Base-by-base conservation (phyloP, 2,113 vertebrate species). In the Strix uralensis region DNA sequence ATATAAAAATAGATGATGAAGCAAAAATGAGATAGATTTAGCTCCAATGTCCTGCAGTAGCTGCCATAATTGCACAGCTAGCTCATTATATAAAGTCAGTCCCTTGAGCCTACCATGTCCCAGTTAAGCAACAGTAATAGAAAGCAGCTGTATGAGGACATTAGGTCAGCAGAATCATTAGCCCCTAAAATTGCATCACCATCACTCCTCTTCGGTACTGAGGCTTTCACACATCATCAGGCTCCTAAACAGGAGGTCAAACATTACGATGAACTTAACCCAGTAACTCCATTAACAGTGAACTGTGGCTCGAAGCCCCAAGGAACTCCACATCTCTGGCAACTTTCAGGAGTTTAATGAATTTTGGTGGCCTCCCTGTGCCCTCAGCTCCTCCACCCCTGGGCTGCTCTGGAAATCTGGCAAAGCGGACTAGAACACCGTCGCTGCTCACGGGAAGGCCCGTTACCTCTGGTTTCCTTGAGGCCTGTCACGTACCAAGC, bases 91-190 rank as follows among this genome's bases (percentile, higher is more conserved):
- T 57, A 25, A 3, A 58, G 81, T 2, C 72, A 66, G 90, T 86
- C 92, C 81, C 90, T 22, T 11, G 61, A 51, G 91, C 91, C 93
- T 36, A 11, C 69, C 63, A 3, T 32, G 42, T 61, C 90, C 96
- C 82, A 27, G 82, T 65, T 96, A 91, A 97, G 82, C 9, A 27
- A 70, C 96, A 95, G 83, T 83, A 87, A 86, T 75, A 63, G 94
- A 84, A 73, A 93, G 90, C 96, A 92, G 82, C 96, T 93, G 88
- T 2, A 49, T 4, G 92, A 97, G 96, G 97, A 96, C 96, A 85
- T 65, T 67, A 67, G 97, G 97, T 96, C 92, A 87, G 81, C 61
- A 30, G 71, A 94, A 90, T 90, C 96, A 94, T 95, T 86, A 91
- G 81, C 91, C 94, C 96, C 52, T 85, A 90, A 77, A 75, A 85